These are phyloP conservation scores for Salvelinus fontinalis DNA, from an alignment of 2,113 vertebrate species.

Conservation along the genomic window DNA sequence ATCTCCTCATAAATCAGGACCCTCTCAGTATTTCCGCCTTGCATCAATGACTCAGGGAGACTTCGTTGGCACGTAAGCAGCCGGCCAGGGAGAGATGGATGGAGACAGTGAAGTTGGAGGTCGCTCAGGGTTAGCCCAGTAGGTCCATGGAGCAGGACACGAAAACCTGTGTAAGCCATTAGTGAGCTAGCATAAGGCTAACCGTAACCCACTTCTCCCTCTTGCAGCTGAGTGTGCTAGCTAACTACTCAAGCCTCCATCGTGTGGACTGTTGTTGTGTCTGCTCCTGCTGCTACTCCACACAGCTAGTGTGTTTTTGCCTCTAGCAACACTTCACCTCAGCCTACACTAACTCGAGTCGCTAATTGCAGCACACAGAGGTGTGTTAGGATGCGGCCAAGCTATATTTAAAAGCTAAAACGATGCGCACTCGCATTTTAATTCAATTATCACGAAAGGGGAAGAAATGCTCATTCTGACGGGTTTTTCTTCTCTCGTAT, in stretches of 20 bases:
- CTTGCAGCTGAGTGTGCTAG: background rate
- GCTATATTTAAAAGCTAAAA: background rate
- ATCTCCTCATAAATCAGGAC: background rate
- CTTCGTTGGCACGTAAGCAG: background rate
- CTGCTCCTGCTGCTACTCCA: background rate
- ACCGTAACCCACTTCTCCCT: background rate
- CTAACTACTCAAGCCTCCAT: background rate
- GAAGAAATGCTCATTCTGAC: background rate
- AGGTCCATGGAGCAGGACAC: background rate
- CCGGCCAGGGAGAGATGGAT: background rate
- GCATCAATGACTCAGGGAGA: background rate
- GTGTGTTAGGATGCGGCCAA: constrained; percentile 2
- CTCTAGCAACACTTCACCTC: constrained; percentile 9
- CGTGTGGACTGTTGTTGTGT: constrained; percentile 2
- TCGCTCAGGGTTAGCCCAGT: background rate
- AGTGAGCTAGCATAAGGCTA: background rate
- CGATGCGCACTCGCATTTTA: background rate
- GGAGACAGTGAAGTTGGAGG: background rate
- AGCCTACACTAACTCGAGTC: background rate
- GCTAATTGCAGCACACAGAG: constrained; percentile 2
- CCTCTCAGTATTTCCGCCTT: background rate
- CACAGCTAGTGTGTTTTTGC: background rate
- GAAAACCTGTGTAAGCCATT: background rate
- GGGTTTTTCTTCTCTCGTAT: background rate
- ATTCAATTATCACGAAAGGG: background rate